These are phyloP conservation scores for Drosophila fulvimacula DNA, from an alignment of 2,888 invertebrate genomes.

Conservation along the genomic window DNA sequence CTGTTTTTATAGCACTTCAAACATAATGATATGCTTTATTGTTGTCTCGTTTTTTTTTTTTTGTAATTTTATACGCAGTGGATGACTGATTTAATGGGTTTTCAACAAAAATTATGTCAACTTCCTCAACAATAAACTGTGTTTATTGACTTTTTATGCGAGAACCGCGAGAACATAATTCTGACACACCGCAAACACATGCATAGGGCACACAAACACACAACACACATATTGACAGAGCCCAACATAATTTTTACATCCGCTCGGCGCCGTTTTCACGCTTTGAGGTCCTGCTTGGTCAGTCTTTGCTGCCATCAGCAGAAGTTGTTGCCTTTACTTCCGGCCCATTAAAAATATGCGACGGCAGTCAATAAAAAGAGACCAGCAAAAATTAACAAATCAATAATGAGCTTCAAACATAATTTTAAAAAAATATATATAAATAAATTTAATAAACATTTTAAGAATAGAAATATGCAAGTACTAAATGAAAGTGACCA, in stretches of 20 bases:
- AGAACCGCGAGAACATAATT: slow-evolving; percentile 37
- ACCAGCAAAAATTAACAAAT: background rate
- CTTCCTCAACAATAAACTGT: slow-evolving; percentile 65
- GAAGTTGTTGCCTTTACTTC: slow-evolving; percentile 12
- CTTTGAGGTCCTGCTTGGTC: slow-evolving; percentile 40
- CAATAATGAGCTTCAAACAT: background rate
- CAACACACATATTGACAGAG: slow-evolving; percentile 39
- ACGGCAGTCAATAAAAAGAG: background rate
- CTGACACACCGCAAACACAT: slow-evolving; percentile 40
- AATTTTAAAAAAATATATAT: background rate
- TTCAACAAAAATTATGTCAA: slow-evolving; percentile 68
- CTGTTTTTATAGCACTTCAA: slow-evolving; percentile 12
- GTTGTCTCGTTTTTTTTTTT: background rate
- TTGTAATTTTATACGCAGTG: slow-evolving; percentile 16
- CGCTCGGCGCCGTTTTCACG: slow-evolving; percentile 69
- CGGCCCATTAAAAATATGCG: background rate
- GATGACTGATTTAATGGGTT: slow-evolving; percentile 66
- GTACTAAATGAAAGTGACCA: background rate
- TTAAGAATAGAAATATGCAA: background rate
- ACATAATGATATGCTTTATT: slow-evolving; percentile 17
- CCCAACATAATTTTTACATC: slow-evolving; percentile 75
- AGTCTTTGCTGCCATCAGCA: slow-evolving; percentile 34
- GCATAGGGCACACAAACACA: background rate
- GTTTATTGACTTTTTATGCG: slow-evolving; percentile 77
- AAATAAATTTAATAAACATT: too few relatives aligned